phyloP scores from a whole-genome alignment of 2,113 vertebrate species.

The Tamias sibiricus region DNA sequence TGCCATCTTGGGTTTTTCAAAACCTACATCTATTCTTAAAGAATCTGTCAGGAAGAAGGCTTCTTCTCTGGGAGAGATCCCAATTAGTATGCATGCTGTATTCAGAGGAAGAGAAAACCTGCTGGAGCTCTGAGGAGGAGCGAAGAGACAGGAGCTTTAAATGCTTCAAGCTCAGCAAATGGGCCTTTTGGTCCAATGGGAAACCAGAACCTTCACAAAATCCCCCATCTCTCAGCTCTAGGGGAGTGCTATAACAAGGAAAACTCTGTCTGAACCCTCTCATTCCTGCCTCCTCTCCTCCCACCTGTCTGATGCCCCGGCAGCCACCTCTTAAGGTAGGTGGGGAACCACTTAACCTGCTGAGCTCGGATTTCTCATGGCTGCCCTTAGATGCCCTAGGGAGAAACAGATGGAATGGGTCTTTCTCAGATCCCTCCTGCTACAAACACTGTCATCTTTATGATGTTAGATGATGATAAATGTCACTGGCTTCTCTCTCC shows the following conservation, averaged over 20 bases:
- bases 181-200: neutral
- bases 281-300: neutral
- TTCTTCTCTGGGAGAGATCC: constrained; percentile 70
- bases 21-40: constrained; percentile 79
- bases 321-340: neutral
- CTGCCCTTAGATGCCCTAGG: neutral
- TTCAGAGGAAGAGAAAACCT: constrained; percentile 26
- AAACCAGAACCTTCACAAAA: neutral
- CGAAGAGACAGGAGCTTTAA: neutral
- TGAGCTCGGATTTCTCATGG: neutral
- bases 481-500: neutral
- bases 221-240: neutral
- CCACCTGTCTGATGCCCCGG: neutral
- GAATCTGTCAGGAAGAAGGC: constrained; percentile 77
- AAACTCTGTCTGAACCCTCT: neutral
- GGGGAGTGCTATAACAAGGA: neutral
- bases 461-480: neutral
- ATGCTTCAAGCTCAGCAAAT: neutral
- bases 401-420: neutral
- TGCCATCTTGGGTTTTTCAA: constrained; percentile 82
- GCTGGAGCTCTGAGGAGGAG: constrained; percentile 2
- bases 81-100: constrained; percentile 76
- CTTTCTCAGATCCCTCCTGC: neutral
- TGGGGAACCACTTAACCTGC: neutral
- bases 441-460: neutral